phyloP scores from a whole-genome alignment of 2,797 vertebrate species.

The Basileuterus tristriatus region DNA sequence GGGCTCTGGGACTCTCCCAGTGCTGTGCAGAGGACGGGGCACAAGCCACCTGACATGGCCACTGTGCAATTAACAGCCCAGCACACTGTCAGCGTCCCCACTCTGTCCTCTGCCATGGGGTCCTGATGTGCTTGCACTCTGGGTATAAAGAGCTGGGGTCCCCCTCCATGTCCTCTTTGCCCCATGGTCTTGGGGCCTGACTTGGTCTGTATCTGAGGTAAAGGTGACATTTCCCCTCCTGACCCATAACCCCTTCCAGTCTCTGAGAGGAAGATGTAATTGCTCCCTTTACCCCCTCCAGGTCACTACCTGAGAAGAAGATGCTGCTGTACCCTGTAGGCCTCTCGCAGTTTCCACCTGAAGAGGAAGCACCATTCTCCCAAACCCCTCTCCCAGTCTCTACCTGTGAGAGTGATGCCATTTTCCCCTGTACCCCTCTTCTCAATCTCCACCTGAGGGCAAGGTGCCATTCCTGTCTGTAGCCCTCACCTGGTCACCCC shows the following conservation, averaged over 20 bases:
- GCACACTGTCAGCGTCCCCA: fast-evolving
- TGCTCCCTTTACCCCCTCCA: neutral
- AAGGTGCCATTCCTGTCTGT: neutral
- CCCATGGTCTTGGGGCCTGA: no score
- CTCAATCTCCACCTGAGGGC: no score
- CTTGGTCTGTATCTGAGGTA: neutral
- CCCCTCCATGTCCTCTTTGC: neutral
- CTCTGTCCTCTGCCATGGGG: neutral
- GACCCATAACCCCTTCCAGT: fast-evolving
- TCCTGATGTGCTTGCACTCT: fast-evolving
- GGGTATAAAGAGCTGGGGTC: neutral
- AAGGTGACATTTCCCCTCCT: fast-evolving
- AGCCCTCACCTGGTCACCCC: neutral
- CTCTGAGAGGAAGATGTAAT: neutral
- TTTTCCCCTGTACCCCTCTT: neutral
- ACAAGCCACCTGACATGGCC: neutral
- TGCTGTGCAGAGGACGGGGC: fast-evolving
- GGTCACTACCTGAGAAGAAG: neutral
- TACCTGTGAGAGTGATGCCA: no score
- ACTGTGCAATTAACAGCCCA: fast-evolving
- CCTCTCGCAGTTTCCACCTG: neutral
- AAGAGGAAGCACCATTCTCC: neutral
- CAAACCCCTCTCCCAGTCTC: neutral
- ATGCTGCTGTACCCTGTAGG: neutral
- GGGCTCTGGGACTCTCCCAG: fast-evolving